Evolutionary conservation across 2,113 vertebrate genomes (phyloP), one percentile per base, ranked within the genome.

Genomic region (Trichechus manatus): DNA sequence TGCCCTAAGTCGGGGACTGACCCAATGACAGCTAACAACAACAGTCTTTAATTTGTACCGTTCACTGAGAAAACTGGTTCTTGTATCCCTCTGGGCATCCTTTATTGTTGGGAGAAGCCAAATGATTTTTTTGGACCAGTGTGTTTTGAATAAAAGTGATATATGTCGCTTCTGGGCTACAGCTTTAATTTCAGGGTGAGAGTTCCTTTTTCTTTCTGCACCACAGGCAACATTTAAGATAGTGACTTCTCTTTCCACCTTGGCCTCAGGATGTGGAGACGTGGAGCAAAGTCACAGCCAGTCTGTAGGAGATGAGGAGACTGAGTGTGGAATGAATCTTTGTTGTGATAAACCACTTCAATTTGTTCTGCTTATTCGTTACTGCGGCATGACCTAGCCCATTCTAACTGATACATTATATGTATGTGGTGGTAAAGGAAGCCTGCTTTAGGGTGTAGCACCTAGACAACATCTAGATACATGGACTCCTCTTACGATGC

Each of bases 361-460:
- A 53, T 19, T 36, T 50, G 42, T 29, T 22, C 19, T 36, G 1
- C 22, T 3, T 59, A 66, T 50, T 31, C 47, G 19, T 33, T 10
- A 59, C 19, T 3, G 9, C 19, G 10, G 39, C 19, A 22, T 63
- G 39, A 47, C 7, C 19, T 83, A 17, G 13, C 36, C 7, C 10
- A 17, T 56, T 56, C 17, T 9, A 4, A 13, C 14, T 11, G 5
- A 6, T 50, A 42, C 15, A 9, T 0, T n/a, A 8, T 27, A 11
- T 33, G 59, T n/a, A 42, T 53, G 47, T n/a, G 31, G 36, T 72
- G 33, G 44, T 14, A 47, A 27, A 53, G 44, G 29, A 70, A 86
- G 44, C 4, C 7, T 27, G 63, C 33, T 68, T 9, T 36, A 47
- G 75, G 39, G 25, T 75, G 74, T 78, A 33, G 44, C 23, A 50